Evolutionary conservation across 2,888 invertebrate species (phyloP).

Genomic region (Drosophila greeni): DNA sequence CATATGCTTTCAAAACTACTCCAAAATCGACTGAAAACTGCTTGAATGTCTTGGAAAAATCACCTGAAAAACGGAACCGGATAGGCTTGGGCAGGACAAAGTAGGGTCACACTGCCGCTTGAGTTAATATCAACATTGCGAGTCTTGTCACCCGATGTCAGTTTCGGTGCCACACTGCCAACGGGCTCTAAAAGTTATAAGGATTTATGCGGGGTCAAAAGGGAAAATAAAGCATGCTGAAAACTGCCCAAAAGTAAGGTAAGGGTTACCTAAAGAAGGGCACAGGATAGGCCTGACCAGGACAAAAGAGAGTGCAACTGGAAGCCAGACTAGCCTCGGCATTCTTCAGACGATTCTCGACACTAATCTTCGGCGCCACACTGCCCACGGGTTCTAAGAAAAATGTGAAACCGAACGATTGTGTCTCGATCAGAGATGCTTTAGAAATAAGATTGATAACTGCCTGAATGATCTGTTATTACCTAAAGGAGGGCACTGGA

Average conservation of each 20-base stretch:
- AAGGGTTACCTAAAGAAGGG: constrained; percentile 83
- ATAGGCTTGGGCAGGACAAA: constrained; percentile 85
- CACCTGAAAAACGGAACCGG: constrained; percentile 86
- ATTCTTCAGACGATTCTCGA: constrained; percentile 82
- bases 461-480: constrained; percentile 54
- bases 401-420: no score
- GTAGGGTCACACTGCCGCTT: constrained; percentile 76
- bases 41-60: constrained; percentile 53
- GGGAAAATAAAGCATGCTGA: not conserved
- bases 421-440: no score
- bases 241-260: constrained; percentile 28
- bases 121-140: constrained; percentile 68
- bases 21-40: constrained; percentile 31
- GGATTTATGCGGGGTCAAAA: not conserved
- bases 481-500: constrained; percentile 87
- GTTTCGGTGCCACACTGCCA: constrained; percentile 81
- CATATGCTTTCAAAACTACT: not conserved
- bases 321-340: constrained; percentile 76
- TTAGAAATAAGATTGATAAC: constrained; percentile 7
- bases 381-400: constrained; percentile 82
- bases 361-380: constrained; percentile 79
- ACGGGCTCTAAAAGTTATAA: constrained; percentile 66
- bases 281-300: constrained; percentile 85
- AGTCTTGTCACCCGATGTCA: constrained; percentile 84
- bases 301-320: constrained; percentile 84